Base-by-base conservation (phyloP, 2,113 vertebrate species). In the Pyxicephalus adspersus region DNA sequence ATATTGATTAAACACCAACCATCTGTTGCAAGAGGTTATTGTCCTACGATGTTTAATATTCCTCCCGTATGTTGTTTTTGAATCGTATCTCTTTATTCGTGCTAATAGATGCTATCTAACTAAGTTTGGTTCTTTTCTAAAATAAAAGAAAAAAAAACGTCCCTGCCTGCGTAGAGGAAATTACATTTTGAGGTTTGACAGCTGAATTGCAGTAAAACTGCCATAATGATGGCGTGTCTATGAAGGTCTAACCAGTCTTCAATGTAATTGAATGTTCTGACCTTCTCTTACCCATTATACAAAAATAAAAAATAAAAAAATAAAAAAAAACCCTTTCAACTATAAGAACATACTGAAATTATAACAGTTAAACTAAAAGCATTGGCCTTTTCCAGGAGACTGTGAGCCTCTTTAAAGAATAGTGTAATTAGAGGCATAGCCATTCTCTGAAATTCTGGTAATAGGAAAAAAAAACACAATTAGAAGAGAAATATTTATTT, bases 361-460 rank as follows among this genome's bases (percentile, higher is more conserved):
- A 11, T 79, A 84, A 79, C 64, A 52, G 19, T 82, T 83, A 86
- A 86, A 84, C 73, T 77, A 71, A 88, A 85, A 83, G 26, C 50
- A 1, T 0, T 0, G 73, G 74, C 0, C 57, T 85, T 86, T 85
- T 86, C 63, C 26, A 73, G 76, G 76, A 66, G 71, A 64, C 50
- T 57, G 38, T 23, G 52, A 74, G 70, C 26, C 45, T 64, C 74
- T 89, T 84, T 86, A 88, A 90, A 87, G 68, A 88, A 80, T 75
- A 66, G 23, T 77, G 54, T 89, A 86, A 85, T 86, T 86, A 64
- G 0, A 80, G 82, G 84, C 87, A 82, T 52, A 4, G 87, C 88
- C 85, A 45, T 45, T 3, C 87, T 58, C 38, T 17, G 64, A 73
- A 74, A 81, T 64, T 55, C 60, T 57, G 17, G 50, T 4, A 6